A percentile compares a stretch with the other conserved stretches of the same genome.
phyloP scores from a whole-genome alignment of 1,140 invertebrate genomes.

The Drosophila punjabiensis region DNA sequence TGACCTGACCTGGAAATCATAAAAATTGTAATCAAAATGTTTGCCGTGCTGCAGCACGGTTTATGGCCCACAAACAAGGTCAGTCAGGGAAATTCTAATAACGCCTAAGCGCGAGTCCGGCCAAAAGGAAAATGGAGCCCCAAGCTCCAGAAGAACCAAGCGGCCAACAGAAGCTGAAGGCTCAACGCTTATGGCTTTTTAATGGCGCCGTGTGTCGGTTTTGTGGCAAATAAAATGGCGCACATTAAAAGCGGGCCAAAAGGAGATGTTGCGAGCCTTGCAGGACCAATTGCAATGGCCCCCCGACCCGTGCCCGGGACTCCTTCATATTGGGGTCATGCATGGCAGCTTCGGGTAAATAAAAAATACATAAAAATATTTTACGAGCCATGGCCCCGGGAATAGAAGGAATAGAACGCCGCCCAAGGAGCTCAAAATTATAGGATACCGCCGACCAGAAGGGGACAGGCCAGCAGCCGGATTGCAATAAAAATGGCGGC shows the following conservation, averaged over 20 bases:
- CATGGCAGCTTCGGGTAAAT: constrained; percentile 74
- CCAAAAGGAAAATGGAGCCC: constrained; percentile 22
- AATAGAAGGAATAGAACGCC: constrained; percentile 43
- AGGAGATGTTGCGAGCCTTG: constrained; percentile 10
- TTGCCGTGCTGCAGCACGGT: constrained; percentile 57
- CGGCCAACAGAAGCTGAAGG: constrained; percentile 44
- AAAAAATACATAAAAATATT: constrained; percentile 84
- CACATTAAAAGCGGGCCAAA: constrained; percentile 79
- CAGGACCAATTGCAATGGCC: constrained; percentile 69
- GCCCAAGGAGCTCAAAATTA: constrained; percentile 54
- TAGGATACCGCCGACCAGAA: constrained; percentile 29
- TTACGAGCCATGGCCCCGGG: constrained; percentile 62
- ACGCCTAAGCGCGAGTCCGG: constrained; percentile 71
- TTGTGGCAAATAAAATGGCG: constrained; percentile 84
- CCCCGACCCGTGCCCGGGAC: constrained; percentile 29
- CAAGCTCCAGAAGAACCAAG: background rate
- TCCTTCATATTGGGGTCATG: constrained; percentile 73
- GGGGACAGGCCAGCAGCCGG: constrained; percentile 17
- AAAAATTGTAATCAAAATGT: constrained; percentile 82
- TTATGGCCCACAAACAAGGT: constrained; percentile 57
- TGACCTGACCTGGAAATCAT: constrained; percentile 85
- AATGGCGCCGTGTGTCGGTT: constrained; percentile 82
- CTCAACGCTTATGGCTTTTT: constrained; percentile 82
- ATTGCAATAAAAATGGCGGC: constrained; percentile 79
- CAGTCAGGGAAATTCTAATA: constrained; percentile 64